A percentile compares a stretch with the other conserved stretches of the same genome.
These are phyloP conservation scores for Poeciliopsis prolifica DNA, from an alignment of 2,113 vertebrate genomes.

Conservation along the genomic window DNA sequence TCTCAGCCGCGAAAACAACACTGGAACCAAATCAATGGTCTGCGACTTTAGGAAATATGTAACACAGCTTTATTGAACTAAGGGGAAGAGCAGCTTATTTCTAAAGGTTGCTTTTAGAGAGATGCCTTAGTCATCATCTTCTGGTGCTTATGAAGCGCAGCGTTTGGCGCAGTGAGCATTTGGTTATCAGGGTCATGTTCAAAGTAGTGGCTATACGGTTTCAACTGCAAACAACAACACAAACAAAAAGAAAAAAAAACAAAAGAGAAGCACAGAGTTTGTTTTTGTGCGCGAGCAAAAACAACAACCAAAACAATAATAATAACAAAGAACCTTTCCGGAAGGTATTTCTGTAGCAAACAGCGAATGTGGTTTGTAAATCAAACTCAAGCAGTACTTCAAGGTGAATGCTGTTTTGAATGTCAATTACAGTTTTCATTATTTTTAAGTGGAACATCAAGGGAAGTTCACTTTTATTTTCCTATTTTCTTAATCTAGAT, in stretches of 20 bases:
- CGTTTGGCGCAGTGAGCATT: slow-evolving; percentile 69
- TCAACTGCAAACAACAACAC: slow-evolving; percentile 4
- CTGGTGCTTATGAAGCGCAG: slow-evolving; percentile 63
- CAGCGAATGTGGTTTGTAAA: neutral
- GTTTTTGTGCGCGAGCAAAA: neutral
- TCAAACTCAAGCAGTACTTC: neutral
- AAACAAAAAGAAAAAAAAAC: neutral
- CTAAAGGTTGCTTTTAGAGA: slow-evolving; percentile 57
- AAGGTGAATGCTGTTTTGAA: neutral
- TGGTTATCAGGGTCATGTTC: slow-evolving; percentile 81
- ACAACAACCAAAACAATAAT: too few species aligned
- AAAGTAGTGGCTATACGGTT: slow-evolving; percentile 73
- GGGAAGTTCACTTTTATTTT: too few species aligned
- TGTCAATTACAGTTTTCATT: neutral
- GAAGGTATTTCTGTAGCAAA: neutral
- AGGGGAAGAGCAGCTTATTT: slow-evolving; percentile 46
- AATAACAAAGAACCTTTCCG: neutral
- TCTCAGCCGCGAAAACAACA: slow-evolving; percentile 9
- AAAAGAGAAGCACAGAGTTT: neutral
- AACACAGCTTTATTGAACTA: slow-evolving; percentile 31
- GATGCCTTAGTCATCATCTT: slow-evolving; percentile 60
- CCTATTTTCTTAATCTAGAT: neutral
- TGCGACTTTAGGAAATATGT: neutral
- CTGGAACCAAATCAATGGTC: neutral
- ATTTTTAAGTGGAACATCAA: too few species aligned